phyloP scores from a whole-genome alignment of 2,113 vertebrate species.

The Scophthalmus maximus region DNA sequence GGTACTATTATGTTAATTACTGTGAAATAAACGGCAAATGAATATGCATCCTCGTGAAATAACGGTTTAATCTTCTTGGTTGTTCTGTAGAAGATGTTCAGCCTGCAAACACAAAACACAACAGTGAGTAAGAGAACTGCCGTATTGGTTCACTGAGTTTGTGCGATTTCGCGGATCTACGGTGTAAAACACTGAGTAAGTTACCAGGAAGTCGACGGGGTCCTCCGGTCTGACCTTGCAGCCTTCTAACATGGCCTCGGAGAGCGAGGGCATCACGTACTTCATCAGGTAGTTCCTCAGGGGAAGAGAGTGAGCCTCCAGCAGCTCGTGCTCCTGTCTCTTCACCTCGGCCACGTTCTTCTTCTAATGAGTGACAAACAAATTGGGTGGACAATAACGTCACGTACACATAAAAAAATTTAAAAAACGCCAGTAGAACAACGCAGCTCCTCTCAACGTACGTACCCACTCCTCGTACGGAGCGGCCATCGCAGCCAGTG shows the following conservation, averaged over 20 bases:
- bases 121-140: neutral
- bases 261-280: conserved; percentile 91
- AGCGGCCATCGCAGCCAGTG: conserved; percentile 80
- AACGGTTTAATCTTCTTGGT: conserved; percentile 6
- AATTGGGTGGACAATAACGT: neutral
- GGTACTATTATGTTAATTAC: too few relatives aligned
- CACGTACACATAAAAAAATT: neutral
- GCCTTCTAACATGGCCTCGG: conserved; percentile 88
- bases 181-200: neutral
- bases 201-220: conserved; percentile 93
- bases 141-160: too few relatives aligned
- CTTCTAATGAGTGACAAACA: conserved; percentile 73
- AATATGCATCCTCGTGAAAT: too few relatives aligned
- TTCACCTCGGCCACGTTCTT: conserved; percentile 85
- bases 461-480: conserved; percentile 91
- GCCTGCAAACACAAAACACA: conserved; percentile 61
- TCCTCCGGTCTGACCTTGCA: conserved; percentile 89
- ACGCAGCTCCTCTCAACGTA: too few relatives aligned
- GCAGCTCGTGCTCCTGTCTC: conserved; percentile 86
- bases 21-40: too few relatives aligned
- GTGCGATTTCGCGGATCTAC: too few relatives aligned
- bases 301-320: conserved; percentile 86
- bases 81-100: conserved; percentile 70
- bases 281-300: conserved; percentile 93
- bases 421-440: too few relatives aligned